A percentile compares a stretch with the other conserved stretches of the same genome.
Conservation (phyloP, 1,140 invertebrate species). For the Drosophila punjabiensis region DNA sequence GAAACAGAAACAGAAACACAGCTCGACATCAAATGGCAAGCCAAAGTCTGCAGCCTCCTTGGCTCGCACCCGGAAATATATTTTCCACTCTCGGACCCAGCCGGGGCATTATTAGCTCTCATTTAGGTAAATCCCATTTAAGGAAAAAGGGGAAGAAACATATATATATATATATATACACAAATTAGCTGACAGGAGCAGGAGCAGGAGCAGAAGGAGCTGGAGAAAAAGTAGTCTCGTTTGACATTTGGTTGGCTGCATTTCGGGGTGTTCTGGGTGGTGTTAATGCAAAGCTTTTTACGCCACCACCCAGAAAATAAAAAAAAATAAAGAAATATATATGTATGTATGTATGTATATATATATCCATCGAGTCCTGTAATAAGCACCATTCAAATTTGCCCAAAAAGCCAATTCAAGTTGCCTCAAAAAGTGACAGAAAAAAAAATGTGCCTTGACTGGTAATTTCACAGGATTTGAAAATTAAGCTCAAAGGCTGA, state of each 20-base stretch:
- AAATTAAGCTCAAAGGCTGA: slow-evolving; percentile 3
- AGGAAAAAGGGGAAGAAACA: slow-evolving; percentile 29
- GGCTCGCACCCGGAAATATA: slow-evolving; percentile 71
- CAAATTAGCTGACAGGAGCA: slow-evolving; percentile 9
- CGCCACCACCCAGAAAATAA: slow-evolving; percentile 33
- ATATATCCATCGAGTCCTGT: slow-evolving; percentile 6
- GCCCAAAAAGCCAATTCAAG: slow-evolving; percentile 49
- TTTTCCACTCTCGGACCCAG: slow-evolving; percentile 62
- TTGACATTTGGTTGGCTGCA: slow-evolving; percentile 79
- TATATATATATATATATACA: slow-evolving; percentile 2
- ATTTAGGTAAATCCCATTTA: slow-evolving; percentile 82
- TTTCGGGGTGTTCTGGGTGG: slow-evolving; percentile 66
- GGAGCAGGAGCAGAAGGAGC: neutral
- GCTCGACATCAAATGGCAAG: slow-evolving; percentile 76
- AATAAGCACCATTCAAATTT: slow-evolving; percentile 44
- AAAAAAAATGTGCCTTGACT: slow-evolving; percentile 20
- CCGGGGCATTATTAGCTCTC: slow-evolving; percentile 78
- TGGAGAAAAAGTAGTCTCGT: slow-evolving; percentile 33
- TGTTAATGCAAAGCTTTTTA: slow-evolving; percentile 75
- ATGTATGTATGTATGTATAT: neutral
- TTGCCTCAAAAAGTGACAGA: slow-evolving; percentile 29
- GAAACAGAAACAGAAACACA: slow-evolving; percentile 9
- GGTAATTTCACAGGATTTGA: slow-evolving; percentile 13
- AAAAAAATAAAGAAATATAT: neutral
- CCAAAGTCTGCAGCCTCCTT: slow-evolving; percentile 58